Conservation (phyloP, 2,888 invertebrate genomes). For the Psylliodes chrysocephalus region DNA sequence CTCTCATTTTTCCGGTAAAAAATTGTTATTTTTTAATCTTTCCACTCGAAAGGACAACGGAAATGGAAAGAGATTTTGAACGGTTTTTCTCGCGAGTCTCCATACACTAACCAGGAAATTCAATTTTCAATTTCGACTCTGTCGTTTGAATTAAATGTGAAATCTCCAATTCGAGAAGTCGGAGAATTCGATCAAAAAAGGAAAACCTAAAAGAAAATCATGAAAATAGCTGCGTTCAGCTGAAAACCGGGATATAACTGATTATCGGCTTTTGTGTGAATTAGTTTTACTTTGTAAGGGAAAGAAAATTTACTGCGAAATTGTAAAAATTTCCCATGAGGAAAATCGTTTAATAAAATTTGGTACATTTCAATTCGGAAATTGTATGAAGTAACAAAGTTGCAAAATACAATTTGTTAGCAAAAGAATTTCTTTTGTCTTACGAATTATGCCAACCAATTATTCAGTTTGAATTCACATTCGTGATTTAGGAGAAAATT, state of each 20-base stretch:
- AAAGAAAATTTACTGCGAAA: neutral
- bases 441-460: too few species aligned
- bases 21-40: constrained; percentile 2
- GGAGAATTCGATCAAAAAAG: constrained; percentile 5
- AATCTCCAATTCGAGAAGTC: constrained; percentile 5
- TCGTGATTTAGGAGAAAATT: too few species aligned
- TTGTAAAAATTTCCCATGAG: too few species aligned
- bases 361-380: too few species aligned
- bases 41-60: neutral
- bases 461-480: too few species aligned
- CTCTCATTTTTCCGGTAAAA: neutral
- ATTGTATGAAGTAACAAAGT: too few species aligned
- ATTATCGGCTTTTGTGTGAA: neutral
- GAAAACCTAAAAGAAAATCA: constrained; percentile 6
- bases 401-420: too few species aligned
- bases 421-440: too few species aligned
- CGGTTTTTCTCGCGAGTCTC: neutral
- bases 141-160: constrained; percentile 8
- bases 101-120: constrained; percentile 6
- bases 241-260: constrained; percentile 3
- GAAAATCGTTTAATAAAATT: too few species aligned
- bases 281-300: constrained; percentile 2
- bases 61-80: constrained; percentile 11
- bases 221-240: constrained; percentile 8
- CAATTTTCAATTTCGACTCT: constrained; percentile 6